Percentiles rank a stretch among this genome's conserved stretches.
Evolutionary conservation across 2,113 vertebrate genomes (phyloP).

Genomic region (Athene cunicularia): DNA sequence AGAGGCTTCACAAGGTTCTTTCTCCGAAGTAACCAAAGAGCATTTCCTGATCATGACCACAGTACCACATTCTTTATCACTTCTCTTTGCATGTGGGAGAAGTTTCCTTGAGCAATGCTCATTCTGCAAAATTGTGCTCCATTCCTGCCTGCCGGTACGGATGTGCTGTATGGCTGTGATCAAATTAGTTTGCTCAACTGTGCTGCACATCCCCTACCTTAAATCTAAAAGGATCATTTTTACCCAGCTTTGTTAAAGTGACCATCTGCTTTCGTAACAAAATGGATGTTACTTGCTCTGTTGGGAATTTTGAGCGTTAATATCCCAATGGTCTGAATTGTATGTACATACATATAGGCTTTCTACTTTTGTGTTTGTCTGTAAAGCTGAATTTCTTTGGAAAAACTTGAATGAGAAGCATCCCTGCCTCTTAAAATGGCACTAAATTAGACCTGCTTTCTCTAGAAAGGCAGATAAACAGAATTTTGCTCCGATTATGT

Average conservation of each 20-base stretch:
- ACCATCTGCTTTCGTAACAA: not conserved
- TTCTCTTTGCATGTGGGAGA: not conserved
- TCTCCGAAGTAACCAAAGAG: not conserved
- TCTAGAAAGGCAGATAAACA: not conserved
- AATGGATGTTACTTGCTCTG: not conserved
- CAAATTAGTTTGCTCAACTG: accelerated
- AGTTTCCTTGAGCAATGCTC: not conserved
- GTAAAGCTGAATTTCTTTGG: not conserved
- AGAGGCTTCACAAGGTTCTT: not conserved
- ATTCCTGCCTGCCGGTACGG: not conserved
- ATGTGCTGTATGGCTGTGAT: accelerated
- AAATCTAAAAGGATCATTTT: not conserved
- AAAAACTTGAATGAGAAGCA: not conserved
- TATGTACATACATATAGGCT: not conserved
- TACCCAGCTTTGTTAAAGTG: not conserved
- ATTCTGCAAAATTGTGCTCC: accelerated
- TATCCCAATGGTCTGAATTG: not conserved
- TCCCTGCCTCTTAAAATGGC: not conserved
- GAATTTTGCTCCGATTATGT: not conserved
- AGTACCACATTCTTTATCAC: not conserved
- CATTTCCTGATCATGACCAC: not conserved
- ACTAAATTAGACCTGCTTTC: not conserved
- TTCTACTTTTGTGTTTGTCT: not conserved
- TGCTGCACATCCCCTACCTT: not conserved
- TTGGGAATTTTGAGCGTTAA: not conserved